These are phyloP conservation scores for Corythornis leucogaster DNA, from an alignment of 2,797 vertebrate genomes.

Conservation along the genomic window DNA sequence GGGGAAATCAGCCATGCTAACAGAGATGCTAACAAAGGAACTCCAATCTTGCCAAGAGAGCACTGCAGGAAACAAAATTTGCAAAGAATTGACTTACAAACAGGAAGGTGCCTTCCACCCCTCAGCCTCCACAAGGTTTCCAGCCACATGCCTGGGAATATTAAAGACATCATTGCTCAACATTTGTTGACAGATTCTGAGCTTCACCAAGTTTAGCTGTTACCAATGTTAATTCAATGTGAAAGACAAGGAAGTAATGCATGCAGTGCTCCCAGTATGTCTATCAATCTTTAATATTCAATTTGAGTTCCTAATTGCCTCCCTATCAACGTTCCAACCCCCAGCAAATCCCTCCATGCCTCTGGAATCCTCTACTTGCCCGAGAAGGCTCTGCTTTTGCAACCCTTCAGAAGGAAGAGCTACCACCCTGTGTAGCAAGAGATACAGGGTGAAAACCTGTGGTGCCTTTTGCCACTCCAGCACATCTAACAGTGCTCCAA, in stretches of 20 bases:
- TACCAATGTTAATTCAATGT: constrained; percentile 66
- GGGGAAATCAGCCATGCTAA: constrained; percentile 77
- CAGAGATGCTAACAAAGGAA: constrained; percentile 76
- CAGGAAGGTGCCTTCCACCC: constrained; percentile 81
- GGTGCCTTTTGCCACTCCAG: constrained; percentile 12
- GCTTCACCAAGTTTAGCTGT: constrained; percentile 76
- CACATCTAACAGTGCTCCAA: not conserved
- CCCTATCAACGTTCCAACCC: constrained; percentile 52
- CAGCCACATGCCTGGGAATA: constrained; percentile 83
- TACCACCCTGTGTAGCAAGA: not conserved
- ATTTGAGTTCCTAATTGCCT: constrained; percentile 75
- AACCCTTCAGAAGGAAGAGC: constrained; percentile 17
- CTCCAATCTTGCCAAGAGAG: constrained; percentile 80
- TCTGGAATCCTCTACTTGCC: constrained; percentile 9
- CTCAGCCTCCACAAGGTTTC: constrained; percentile 82
- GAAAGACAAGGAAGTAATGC: constrained; percentile 73
- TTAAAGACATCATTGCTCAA: constrained; percentile 81
- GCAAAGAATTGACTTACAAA: constrained; percentile 83
- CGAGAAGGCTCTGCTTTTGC: constrained; percentile 4
- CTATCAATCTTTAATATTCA: constrained; percentile 65
- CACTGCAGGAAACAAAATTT: constrained; percentile 79
- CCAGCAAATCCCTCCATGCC: constrained; percentile 65
- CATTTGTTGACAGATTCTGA: constrained; percentile 77
- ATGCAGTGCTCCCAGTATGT: constrained; percentile 70
- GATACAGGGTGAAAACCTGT: not conserved